Evolutionary conservation across 2,888 invertebrate species (phyloP), one percentile per base, ranked within the genome.

Genomic region (Teleogryllus oceanicus): DNA sequence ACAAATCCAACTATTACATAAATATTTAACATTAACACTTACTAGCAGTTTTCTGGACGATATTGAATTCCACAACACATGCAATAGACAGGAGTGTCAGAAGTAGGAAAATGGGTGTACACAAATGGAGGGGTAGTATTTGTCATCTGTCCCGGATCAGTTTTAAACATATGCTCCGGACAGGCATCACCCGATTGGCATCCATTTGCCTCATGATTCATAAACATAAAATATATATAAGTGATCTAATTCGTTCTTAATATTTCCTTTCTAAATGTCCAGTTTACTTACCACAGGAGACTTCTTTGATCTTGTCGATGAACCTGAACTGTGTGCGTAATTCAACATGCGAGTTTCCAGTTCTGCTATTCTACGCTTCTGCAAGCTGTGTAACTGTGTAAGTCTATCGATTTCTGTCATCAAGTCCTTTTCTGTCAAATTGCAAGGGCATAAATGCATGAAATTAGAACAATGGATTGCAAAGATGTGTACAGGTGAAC

Each of bases 401-500:
- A 90, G 84, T 83, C 87, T 86, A 83, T 89, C 89, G 80, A 90
- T 88, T 85, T 90, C 89, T 83, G 86, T 83, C 83, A 89, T 90
- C 82, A 90, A 87, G 84, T 88, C 89, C 83, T 87, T 86, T 84
- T 90, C 90, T 90, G 84, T 37, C 50, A 87, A 86, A 50, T 80
- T 10, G n/a, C n/a, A 11, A 21, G 11, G 12, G n/a, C 74, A 74
- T 20, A n/a, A 74, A n/a, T 74, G 74, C 20, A n/a, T n/a, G 20
- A 11, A 74, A 74, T 18, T 74, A n/a, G n/a, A 74, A 74, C 74
- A 74, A n/a, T 20, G n/a, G 21, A 13, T 74, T n/a, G n/a, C 13
- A 13, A 74, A 74, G 8, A 74, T 18, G 8, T 11, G 62, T 62
- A n/a, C 18, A 11, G 13, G 16, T 20, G 74, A 50, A 79, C 13